Base-by-base conservation (phyloP, 2,888 invertebrate genomes). In the Meteorus cinctellus region DNA sequence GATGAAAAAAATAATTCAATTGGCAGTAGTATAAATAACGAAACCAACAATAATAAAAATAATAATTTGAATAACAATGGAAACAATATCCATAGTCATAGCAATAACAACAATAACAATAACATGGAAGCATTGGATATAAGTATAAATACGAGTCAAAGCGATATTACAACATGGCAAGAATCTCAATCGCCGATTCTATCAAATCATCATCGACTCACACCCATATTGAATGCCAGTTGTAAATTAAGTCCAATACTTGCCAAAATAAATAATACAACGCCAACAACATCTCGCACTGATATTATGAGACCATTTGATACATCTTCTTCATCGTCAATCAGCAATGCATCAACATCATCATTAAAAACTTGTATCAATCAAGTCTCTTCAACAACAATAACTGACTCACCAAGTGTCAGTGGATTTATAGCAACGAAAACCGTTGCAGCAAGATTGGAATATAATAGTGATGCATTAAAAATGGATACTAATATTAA, bases 321-420 rank as follows among this genome's bases (percentile, higher is more conserved):
- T 16, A 87, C 87, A 4, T 84, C 88, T 48, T 79, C 88, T 41
- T 79, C 85, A 8, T 89, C 89, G 4, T 88, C 87, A 0, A 89
- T 89, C 36, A 89, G 89, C 76, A 87, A 86, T 45, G 85, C 88
- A 8, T 89, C 89, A 6, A 87, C 88, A 1, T 87, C 88, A 3
- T 89, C 89, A 1, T 79, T 87, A 29, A 86, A 85, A 5, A 87
- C 84, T 71, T 80, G 81, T 5, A 80, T 85, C 5, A 84, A 10
- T 79, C 82, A 14, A 76, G 81, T 34, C 75, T 83, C 41, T 86
- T 86, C 84, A 79, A 87, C 88, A 14, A 86, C 88, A 59, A 82
- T 86, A 67, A 86, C 82, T 71, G 80, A 81, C 14, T 73, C 85
- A n/a, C 83, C 85, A 14, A 62, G 60, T 16, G 62, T 72, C 8